Evolutionary conservation across 1,140 invertebrate species (phyloP), one percentile per base, ranked within the genome.

Genomic region (Brachystomella parvula): DNA sequence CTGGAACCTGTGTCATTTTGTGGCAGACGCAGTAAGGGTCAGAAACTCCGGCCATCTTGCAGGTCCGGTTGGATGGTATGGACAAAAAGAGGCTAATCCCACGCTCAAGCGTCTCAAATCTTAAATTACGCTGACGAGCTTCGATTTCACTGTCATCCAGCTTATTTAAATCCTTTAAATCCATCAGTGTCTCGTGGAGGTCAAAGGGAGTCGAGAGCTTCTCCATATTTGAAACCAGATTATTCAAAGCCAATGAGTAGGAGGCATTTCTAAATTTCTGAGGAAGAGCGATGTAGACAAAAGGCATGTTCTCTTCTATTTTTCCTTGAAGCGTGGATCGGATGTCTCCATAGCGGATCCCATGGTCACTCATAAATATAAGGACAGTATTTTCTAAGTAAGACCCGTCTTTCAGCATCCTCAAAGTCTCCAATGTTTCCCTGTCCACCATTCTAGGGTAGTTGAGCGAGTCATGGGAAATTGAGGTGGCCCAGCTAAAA

Each of bases 381-480:
- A 71, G 24, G 26, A 68, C 29, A 1, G 69, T 71, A 21, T 68
- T 61, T 21, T 58, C 35, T 9, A 71, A 63, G 24, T 65, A 59
- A 3, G 57, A 26, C 6, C 21, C 21, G 2, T 60, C 53, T 21
- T 63, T 33, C 32, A 71, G 39, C 32, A 33, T 62, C n/a, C 61
- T 32, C 19, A 65, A 44, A 12, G 47, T 30, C 19, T 53, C 17
- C 9, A 19, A 3, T 3, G 66, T 35, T 12, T 29, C 47, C 0
- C 75, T 66, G 67, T 92, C 89, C 77, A 88, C 85, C 1, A 82
- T 77, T 47, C 84, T 84, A 0, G 85, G 83, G 56, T 85, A 84
- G 70, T 89, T 89, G 15, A 89, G 80, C 71, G 84, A 84, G 70
- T 90, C 87, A 74, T 91, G 89, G 59, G 85, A 87, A 62, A 90